Conservation (phyloP, 2,797 vertebrate genomes). For the Emydoidea blandingii region DNA sequence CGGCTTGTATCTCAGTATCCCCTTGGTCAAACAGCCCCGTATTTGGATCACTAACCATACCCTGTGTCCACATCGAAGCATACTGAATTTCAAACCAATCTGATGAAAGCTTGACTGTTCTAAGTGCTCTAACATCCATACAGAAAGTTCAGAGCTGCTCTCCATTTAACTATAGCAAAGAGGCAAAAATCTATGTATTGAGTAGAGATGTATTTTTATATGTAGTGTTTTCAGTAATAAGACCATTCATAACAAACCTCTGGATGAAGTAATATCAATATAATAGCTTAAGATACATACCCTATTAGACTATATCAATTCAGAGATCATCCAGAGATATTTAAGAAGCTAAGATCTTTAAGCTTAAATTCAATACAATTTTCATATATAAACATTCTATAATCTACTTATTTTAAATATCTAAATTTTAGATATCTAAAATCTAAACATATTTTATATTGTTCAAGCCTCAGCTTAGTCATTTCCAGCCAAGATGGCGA, state of each 20-base stretch:
- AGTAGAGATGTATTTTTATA: neutral
- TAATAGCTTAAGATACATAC: neutral
- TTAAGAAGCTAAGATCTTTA: neutral
- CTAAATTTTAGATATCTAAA: too few relatives aligned
- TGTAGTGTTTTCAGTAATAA: neutral
- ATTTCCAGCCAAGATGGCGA: neutral
- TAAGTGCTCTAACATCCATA: too few relatives aligned
- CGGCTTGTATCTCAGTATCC: too few relatives aligned
- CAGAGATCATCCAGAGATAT: neutral
- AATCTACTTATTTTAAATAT: neutral
- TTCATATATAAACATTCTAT: neutral
- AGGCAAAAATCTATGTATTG: neutral
- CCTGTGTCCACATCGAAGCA: too few relatives aligned
- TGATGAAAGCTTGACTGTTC: too few relatives aligned
- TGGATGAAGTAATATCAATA: neutral
- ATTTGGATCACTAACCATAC: too few relatives aligned
- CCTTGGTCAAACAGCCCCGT: too few relatives aligned
- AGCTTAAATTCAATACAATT: neutral
- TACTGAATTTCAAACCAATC: too few relatives aligned
- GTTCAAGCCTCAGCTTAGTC: neutral
- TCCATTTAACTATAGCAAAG: neutral
- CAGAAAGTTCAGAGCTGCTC: too few relatives aligned
- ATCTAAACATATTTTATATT: too few relatives aligned
- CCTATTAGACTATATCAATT: neutral
- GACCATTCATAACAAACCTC: neutral